Base-by-base conservation (phyloP, 2,113 vertebrate species). In the Todiramphus saurophagus region DNA sequence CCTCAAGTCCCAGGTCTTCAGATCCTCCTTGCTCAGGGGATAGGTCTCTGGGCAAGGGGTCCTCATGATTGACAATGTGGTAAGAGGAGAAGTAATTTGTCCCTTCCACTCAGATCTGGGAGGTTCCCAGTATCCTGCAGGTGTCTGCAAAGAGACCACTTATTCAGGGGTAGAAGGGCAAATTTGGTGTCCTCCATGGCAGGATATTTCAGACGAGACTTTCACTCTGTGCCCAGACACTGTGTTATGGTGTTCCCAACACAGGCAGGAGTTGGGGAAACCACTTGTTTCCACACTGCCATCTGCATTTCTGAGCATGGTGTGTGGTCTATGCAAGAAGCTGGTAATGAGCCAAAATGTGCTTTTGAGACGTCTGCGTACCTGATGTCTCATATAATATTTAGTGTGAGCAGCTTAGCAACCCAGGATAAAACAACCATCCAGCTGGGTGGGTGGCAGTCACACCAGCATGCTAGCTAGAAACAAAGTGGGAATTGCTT, bases 361-460 rank as follows among this genome's bases (percentile, higher is more conserved):
- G 90, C 78, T 90, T 84, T 62, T 14, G 92, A 80, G 78, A 83
- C 30, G 78, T 87, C 92, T 96, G 94, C 73, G 89, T 92, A 92
- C 94, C 92, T 92, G 89, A 90, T 96, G 89, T 51, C 89, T 96
- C 94, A 90, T 87, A 63, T 63, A 96, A 94, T 92, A 96, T 96
- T 96, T 96, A 92, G 78, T 43, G 83, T 53, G 86, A 94, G 82
- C 83, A 79, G 67, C 86, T 90, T 72, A 76, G 92, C 94, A 90
- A 92, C 68, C 58, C 78, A 10, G 53, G 89, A 39, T 94, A 72
- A 90, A 96, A 84, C 73, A 92, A 33, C 68, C 87, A 70, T 72
- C 87, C 91, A 96, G 94, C 89, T 72, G 86, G 86, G 94, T 95
- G 94, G 94, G 89, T 92, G 89, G 92, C 86, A 92, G 89, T 64